Conservation (phyloP, 1,140 invertebrate genomes). For the Ceratitis capitata region DNA sequence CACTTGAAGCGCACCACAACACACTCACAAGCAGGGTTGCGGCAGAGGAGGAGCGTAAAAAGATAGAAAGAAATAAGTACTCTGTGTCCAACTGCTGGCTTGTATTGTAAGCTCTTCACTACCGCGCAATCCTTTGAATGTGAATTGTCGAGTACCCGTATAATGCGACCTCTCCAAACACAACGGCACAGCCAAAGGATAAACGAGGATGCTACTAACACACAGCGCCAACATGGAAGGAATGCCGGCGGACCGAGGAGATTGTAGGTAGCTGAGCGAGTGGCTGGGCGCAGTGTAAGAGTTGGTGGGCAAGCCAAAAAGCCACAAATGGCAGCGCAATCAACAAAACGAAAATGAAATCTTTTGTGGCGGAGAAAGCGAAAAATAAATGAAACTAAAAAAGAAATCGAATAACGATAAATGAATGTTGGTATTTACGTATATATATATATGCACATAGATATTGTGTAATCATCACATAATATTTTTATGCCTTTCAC, state of each 20-base stretch:
- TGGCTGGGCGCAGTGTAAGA: too few species aligned
- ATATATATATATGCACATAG: too few species aligned
- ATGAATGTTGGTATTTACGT: too few species aligned
- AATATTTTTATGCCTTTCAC: too few species aligned
- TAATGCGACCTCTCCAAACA: slow-evolving; percentile 33
- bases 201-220: slow-evolving; percentile 41
- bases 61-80: too few species aligned
- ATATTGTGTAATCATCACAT: too few species aligned
- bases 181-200: slow-evolving; percentile 12
- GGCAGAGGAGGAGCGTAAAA: not conserved
- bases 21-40: not conserved
- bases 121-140: slow-evolving; percentile 39
- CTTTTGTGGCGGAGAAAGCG: slow-evolving; percentile 53
- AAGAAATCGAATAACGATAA: not conserved
- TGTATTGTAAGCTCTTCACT: not conserved
- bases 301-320: slow-evolving; percentile 62
- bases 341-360: slow-evolving; percentile 52
- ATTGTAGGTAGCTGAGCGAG: slow-evolving; percentile 39
- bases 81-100: not conserved
- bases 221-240: not conserved
- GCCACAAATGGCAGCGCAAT: slow-evolving; percentile 63
- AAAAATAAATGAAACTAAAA: too few species aligned
- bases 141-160: slow-evolving; percentile 36
- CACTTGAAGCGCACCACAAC: not conserved
- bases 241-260: not conserved